Percentiles rank a stretch among this genome's conserved stretches.
These are phyloP conservation scores for Megalops atlanticus DNA, from an alignment of 2,113 vertebrate species.

Conservation along the genomic window DNA sequence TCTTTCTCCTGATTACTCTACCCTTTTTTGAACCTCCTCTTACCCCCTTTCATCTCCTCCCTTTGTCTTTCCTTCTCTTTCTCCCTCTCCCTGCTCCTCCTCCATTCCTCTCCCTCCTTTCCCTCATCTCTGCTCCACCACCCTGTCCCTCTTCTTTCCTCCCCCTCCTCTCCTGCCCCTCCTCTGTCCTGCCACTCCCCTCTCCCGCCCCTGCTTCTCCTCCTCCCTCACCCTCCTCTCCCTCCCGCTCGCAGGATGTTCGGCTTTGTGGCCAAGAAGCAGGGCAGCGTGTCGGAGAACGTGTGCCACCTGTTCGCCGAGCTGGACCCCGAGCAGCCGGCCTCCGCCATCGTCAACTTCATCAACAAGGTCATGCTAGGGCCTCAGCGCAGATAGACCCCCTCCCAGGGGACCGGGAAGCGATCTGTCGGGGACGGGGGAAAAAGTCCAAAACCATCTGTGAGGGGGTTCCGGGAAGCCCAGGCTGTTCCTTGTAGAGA, in stretches of 20 bases:
- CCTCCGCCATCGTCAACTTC: conserved; percentile 87
- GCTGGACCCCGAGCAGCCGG: conserved; percentile 88
- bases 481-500: neutral
- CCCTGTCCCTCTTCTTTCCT: neutral
- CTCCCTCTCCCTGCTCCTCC: neutral
- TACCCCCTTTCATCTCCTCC: neutral
- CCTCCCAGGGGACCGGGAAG: neutral
- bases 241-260: conserved; percentile 74
- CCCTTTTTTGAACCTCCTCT: neutral
- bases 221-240: neutral
- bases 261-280: conserved; percentile 89
- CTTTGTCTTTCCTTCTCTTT: neutral
- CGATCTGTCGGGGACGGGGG: neutral
- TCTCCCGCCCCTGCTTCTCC: neutral
- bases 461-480: no score
- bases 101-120: no score
- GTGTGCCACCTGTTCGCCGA: conserved; percentile 91
- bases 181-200: neutral
- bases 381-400: conserved; percentile 62
- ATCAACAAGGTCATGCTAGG: conserved; percentile 91
- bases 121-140: no score
- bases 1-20: neutral
- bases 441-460: neutral
- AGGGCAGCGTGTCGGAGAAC: conserved; percentile 82
- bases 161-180: neutral